Evolutionary conservation across 2,888 invertebrate species (phyloP).

Genomic region (Agrilus mali): DNA sequence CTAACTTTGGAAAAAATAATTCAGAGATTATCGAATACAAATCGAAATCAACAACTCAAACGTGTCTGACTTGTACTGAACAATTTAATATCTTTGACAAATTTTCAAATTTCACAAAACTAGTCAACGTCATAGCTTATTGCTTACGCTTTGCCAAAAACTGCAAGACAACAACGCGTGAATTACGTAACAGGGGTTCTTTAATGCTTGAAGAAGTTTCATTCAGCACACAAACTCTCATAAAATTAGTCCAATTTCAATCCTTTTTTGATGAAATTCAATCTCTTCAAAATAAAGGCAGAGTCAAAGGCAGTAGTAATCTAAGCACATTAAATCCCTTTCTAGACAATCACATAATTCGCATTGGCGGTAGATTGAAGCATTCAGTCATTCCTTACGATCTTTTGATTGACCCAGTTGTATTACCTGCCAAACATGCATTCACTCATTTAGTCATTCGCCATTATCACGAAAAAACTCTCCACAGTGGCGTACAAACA

Average conservation of each 20-base stretch:
- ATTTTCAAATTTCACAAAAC: too few species aligned
- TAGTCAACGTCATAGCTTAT: too few species aligned
- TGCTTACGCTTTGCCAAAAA: too few species aligned
- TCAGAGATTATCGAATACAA: neutral
- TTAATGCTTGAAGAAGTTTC: too few species aligned
- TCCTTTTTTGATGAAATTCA: too few species aligned
- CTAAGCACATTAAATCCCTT: conserved; percentile 11
- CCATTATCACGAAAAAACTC: conserved; percentile 7
- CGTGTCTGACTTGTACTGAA: too few species aligned
- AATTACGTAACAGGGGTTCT: too few species aligned
- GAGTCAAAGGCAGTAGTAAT: conserved; percentile 2
- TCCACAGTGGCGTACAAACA: conserved; percentile 9
- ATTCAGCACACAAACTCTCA: too few species aligned
- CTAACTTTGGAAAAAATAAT: neutral
- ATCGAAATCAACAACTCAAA: too few species aligned
- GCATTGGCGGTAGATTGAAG: conserved; percentile 7
- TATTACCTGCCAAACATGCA: conserved; percentile 8
- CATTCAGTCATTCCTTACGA: conserved; percentile 2
- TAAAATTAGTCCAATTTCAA: too few species aligned
- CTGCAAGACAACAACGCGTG: too few species aligned
- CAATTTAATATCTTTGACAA: too few species aligned
- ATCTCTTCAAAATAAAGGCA: neutral
- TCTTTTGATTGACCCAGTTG: conserved; percentile 9
- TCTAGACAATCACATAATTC: conserved; percentile 10
- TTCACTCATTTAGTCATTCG: conserved; percentile 8